A percentile compares a stretch with the other conserved stretches of the same genome.
phyloP scores from a whole-genome alignment of 2,888 invertebrate genomes.

The Caenorhabditis sp. region DNA sequence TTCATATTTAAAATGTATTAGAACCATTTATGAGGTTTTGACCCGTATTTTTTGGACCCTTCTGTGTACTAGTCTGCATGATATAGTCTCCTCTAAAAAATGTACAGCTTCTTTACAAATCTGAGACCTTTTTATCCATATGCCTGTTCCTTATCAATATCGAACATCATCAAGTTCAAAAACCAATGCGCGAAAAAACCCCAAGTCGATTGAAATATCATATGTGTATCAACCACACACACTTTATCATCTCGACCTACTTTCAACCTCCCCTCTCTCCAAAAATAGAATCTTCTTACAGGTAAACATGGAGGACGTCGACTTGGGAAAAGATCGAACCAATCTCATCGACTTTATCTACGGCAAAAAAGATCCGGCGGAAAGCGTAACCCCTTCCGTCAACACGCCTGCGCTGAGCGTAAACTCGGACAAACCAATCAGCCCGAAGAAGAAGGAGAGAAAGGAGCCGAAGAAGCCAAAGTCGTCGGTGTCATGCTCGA shows the following conservation, averaged over 20 bases:
- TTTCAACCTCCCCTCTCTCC: not conserved
- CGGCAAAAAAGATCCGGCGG: slow-evolving; percentile 20
- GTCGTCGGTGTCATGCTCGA: slow-evolving; percentile 36
- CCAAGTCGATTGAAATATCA: not conserved
- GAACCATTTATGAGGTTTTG: too few species aligned
- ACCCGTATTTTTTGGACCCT: too few species aligned
- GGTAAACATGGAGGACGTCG: slow-evolving; percentile 52
- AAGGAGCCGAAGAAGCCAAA: slow-evolving; percentile 20
- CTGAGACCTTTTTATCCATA: not conserved
- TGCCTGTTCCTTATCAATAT: not conserved
- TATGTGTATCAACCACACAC: not conserved
- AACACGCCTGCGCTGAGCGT: slow-evolving; percentile 1
- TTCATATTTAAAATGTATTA: too few species aligned
- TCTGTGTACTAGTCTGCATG: too few species aligned
- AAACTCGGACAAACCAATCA: not conserved
- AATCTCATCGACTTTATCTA: slow-evolving; percentile 55
- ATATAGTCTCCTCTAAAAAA: too few species aligned
- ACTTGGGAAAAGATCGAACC: slow-evolving; percentile 54
- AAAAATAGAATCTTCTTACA: not conserved
- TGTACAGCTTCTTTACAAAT: too few species aligned
- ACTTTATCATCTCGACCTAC: not conserved
- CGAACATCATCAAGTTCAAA: not conserved
- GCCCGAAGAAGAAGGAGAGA: not conserved
- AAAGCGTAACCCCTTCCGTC: slow-evolving; percentile 11
- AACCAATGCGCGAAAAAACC: not conserved